Evolutionary conservation across 2,113 vertebrate species (phyloP).

Genomic region (Neodontobutis hainanensis): DNA sequence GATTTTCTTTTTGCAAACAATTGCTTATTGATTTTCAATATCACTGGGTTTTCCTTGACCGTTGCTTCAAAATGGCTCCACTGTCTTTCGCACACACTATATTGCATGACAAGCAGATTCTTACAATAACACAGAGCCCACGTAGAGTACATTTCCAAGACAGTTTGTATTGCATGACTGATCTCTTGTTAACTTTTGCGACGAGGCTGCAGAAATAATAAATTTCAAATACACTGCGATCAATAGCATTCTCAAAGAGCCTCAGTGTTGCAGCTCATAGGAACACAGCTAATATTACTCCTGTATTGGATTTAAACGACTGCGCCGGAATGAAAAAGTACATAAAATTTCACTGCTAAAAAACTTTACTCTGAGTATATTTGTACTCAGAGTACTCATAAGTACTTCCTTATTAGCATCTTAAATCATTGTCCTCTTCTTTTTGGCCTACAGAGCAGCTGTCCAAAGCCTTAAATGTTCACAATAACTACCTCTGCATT

Average conservation of each 20-base stretch:
- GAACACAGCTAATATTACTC: background rate
- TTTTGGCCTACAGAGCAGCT: background rate
- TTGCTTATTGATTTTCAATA: constrained; percentile 58
- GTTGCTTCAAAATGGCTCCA: background rate
- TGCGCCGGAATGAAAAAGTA: background rate
- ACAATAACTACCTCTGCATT: constrained; percentile 2
- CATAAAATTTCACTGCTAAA: background rate
- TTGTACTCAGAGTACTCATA: background rate
- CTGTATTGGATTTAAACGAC: constrained; percentile 3
- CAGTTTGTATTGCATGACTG: constrained; percentile 11
- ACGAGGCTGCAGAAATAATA: background rate
- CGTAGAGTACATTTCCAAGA: background rate
- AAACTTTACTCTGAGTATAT: background rate
- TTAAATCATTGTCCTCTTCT: background rate
- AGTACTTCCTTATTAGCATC: background rate
- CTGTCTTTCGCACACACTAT: background rate
- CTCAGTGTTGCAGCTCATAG: background rate
- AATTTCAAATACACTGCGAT: constrained; percentile 6
- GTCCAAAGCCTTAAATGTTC: background rate
- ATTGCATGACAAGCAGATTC: background rate
- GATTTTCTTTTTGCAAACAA: constrained; percentile 39
- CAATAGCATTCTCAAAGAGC: background rate
- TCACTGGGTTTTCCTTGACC: constrained; percentile 18
- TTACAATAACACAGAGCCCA: background rate
- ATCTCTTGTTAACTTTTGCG: constrained; percentile 11